Conservation (phyloP, 2,113 vertebrate genomes). For the Pseudonaja textilis region DNA sequence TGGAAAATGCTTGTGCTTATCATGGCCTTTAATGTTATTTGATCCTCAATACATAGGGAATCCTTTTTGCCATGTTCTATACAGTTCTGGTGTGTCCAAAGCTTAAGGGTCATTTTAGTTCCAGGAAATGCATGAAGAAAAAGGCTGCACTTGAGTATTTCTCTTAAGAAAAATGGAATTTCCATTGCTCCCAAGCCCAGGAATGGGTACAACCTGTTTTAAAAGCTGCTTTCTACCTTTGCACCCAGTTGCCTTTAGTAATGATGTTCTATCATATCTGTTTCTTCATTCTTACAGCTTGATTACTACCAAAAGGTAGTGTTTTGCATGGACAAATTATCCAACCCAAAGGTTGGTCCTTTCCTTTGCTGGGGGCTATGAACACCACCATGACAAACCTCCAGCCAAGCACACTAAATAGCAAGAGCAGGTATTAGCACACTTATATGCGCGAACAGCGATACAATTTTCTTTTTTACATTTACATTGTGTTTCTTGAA, state of each 20-base stretch:
- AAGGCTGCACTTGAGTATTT: background rate
- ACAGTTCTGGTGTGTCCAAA: background rate
- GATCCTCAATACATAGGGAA: background rate
- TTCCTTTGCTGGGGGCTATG: background rate
- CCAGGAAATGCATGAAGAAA: background rate
- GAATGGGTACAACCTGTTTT: background rate
- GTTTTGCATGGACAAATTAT: background rate
- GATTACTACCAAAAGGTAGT: background rate
- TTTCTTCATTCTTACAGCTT: background rate
- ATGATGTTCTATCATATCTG: background rate
- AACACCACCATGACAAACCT: background rate
- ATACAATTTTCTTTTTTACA: background rate
- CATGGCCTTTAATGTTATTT: background rate
- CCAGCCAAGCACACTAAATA: background rate
- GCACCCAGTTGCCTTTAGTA: background rate
- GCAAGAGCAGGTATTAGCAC: background rate
- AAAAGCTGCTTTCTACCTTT: background rate
- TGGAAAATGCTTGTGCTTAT: background rate
- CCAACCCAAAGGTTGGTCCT: background rate
- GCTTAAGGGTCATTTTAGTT: background rate
- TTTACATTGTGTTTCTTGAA: background rate
- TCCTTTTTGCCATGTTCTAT: background rate
- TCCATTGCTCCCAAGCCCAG: background rate
- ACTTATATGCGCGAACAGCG: background rate
- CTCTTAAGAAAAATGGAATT: background rate